Percentiles rank a stretch among this genome's conserved stretches.
These are phyloP conservation scores for Euplexia lucipara DNA, from an alignment of 2,888 invertebrate species.

Conservation along the genomic window DNA sequence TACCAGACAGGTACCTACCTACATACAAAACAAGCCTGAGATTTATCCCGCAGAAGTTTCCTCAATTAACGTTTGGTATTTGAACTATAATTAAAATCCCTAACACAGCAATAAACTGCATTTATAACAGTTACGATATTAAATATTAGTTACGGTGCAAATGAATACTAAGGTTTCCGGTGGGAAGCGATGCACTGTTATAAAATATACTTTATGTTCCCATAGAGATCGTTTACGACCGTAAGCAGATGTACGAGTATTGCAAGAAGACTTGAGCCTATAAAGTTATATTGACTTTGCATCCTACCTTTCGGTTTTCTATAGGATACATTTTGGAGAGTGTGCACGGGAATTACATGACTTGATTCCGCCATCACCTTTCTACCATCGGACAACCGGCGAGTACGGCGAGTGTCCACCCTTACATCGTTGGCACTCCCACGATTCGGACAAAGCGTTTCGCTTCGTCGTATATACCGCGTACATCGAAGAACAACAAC, in stretches of 20 bases:
- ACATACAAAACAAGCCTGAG: not conserved
- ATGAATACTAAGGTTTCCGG: conserved; percentile 43
- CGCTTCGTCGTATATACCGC: too few relatives aligned
- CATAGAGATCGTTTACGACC: conserved; percentile 39
- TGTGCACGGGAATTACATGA: too few relatives aligned
- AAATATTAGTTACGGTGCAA: conserved; percentile 39
- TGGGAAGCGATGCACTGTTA: conserved; percentile 34
- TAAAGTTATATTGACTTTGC: conserved; percentile 28
- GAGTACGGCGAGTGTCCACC: too few relatives aligned
- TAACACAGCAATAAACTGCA: conserved; percentile 28
- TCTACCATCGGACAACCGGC: too few relatives aligned
- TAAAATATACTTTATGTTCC: conserved; percentile 34
- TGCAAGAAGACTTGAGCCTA: conserved; percentile 5
- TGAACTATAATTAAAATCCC: conserved; percentile 2
- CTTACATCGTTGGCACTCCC: too few relatives aligned
- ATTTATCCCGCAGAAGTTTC: conserved; percentile 26
- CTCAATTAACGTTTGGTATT: conserved; percentile 18
- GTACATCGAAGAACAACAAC: too few relatives aligned
- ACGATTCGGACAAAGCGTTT: too few relatives aligned
- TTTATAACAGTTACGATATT: conserved; percentile 27
- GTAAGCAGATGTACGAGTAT: conserved; percentile 30
- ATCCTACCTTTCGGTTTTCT: conserved; percentile 19
- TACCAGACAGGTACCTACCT: too few relatives aligned
- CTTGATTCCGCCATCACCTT: too few relatives aligned
- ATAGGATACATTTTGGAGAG: too few relatives aligned